phyloP scores from a whole-genome alignment of 1,140 invertebrate genomes.

The Aphaenogaster rudis region DNA sequence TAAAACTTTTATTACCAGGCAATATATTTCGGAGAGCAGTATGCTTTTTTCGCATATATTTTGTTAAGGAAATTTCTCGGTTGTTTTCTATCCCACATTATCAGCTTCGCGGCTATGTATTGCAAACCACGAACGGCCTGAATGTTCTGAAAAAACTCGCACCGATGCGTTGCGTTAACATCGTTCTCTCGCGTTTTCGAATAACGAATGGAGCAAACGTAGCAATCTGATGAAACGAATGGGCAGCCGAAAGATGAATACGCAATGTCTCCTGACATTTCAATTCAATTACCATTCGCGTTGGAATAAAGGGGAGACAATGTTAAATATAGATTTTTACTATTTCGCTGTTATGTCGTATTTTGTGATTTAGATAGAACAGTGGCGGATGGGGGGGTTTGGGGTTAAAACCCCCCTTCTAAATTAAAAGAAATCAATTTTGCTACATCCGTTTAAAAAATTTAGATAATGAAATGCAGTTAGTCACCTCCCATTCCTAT shows the following conservation, averaged over 20 bases:
- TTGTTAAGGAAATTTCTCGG: constrained; percentile 63
- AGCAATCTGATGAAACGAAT: constrained; percentile 59
- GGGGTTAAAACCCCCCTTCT: too few relatives aligned
- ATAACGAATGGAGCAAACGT: constrained; percentile 62
- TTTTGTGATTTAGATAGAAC: background rate
- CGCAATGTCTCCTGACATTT: constrained; percentile 57
- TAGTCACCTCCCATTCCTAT: too few relatives aligned
- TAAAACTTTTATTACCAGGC: constrained; percentile 75
- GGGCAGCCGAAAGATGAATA: constrained; percentile 55
- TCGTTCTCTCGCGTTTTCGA: constrained; percentile 36
- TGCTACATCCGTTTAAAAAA: too few relatives aligned
- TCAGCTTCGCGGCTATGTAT: background rate
- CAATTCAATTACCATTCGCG: constrained; percentile 41
- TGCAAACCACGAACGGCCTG: background rate
- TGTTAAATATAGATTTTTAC: constrained; percentile 38
- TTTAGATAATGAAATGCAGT: too few relatives aligned
- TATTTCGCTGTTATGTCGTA: constrained; percentile 5
- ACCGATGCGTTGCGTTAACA: constrained; percentile 37
- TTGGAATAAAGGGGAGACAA: constrained; percentile 1
- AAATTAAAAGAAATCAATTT: too few relatives aligned
- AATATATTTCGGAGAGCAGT: background rate
- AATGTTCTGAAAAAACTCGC: constrained; percentile 19
- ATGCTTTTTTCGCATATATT: constrained; percentile 44
- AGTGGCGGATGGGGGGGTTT: too few relatives aligned
- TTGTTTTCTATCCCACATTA: constrained; percentile 27